Percentiles rank a stretch among this genome's conserved stretches.
Conservation (phyloP, 2,888 invertebrate species). For the Emmelina monodactyla region DNA sequence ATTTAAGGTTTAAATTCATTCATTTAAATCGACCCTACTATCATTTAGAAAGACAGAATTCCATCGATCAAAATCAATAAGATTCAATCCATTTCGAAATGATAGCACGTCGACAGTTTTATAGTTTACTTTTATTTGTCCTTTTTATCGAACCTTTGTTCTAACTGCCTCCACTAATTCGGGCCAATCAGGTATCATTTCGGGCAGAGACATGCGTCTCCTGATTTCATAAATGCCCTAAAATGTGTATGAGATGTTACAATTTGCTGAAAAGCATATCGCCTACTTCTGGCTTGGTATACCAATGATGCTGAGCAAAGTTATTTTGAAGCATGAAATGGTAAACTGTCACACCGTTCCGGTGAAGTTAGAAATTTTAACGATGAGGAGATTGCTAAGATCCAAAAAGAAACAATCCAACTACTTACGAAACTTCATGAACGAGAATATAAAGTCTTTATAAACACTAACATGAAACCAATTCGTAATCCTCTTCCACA, state of each 20-base stretch:
- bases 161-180: slow-evolving; percentile 71
- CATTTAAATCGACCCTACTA: slow-evolving; percentile 39
- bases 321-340: slow-evolving; percentile 13
- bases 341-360: slow-evolving; percentile 20
- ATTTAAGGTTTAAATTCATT: slow-evolving; percentile 32
- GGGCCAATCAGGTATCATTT: slow-evolving; percentile 83
- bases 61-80: not conserved
- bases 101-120: slow-evolving; percentile 26
- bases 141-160: slow-evolving; percentile 72
- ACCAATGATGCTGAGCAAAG: slow-evolving; percentile 23
- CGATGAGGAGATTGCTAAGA: too few relatives aligned
- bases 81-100: slow-evolving; percentile 26
- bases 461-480: too few relatives aligned
- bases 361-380: too few relatives aligned
- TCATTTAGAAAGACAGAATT: slow-evolving; percentile 24
- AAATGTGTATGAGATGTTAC: slow-evolving; percentile 40
- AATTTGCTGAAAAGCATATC: too few relatives aligned
- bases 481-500: too few relatives aligned
- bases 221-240: slow-evolving; percentile 74
- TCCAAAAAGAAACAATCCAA: too few relatives aligned
- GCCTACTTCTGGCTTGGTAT: too few relatives aligned
- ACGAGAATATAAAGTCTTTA: too few relatives aligned
- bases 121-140: slow-evolving; percentile 35
- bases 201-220: slow-evolving; percentile 73
- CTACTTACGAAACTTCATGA: too few relatives aligned